Evolutionary conservation across 2,888 invertebrate genomes (phyloP), one percentile per base, ranked within the genome.

Genomic region (Prosopocoilus inquinatus): DNA sequence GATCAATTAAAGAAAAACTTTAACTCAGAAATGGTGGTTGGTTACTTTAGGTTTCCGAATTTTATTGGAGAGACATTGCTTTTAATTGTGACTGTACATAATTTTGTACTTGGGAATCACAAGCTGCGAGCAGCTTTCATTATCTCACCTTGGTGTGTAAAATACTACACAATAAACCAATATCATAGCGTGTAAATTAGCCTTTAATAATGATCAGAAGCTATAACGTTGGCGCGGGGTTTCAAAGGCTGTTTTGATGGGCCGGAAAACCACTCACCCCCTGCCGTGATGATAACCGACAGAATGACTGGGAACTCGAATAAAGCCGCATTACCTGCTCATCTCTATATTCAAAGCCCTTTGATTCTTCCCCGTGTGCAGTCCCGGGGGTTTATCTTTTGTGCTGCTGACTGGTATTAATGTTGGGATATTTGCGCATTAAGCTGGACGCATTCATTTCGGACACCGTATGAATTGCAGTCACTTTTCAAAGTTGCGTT

Each of bases 121-220:
- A 28, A 28, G 20, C 5, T 1, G 5, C 5, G 20, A 28, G 7
- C 20, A 28, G 7, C 3, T 28, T 28, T 49, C 39, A 43, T 35
- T 43, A 50, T 36, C 34, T 36, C 16, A 50, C 34, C 43, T 33
- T 41, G n/a, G 12, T 7, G 20, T 28, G 20, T 28, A 28, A 28
- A 28, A 28, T 28, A 28, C 20, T 28, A 28, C 20, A 28, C 7
- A 28, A 28, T 28, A 38, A 38, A 38, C 38, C 38, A 38, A 12
- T 12, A 38, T 38, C 12, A 38, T 12, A 12, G 39, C 43, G 12
- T 46, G 36, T 52, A 52, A 46, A 50, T 43, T 52, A 32, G 47
- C 51, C 45, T 52, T 52, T 35, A 35, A 36, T 52, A 46, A 39
- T 38, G 45, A 52, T 52, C 52, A 36, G 36, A 32, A 52, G 38